Base-by-base conservation (phyloP, 2,113 vertebrate genomes). In the Rhinogobius similis region DNA sequence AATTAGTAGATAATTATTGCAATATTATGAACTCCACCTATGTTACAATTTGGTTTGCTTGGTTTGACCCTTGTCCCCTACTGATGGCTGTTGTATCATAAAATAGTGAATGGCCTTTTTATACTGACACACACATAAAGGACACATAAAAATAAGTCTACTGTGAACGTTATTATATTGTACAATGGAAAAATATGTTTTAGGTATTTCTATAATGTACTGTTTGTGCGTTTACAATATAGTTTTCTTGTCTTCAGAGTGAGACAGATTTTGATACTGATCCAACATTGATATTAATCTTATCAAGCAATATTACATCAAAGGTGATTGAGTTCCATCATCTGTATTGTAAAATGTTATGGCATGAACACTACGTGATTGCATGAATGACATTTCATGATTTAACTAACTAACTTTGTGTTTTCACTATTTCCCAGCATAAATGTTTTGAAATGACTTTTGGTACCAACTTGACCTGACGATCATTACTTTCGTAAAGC, bases 11-110 rank as follows among this genome's bases (percentile, higher is more conserved):
- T 61, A 10, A 21, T 38, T 61, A 38, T 36, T n/a, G 29, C 29
- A 61, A 18, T 58, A 58, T 58, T 27, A 58, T 6, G 2, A 29
- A 27, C 20, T 38, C 20, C 29, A 21, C 58, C 58, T 36, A 7
- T 52, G 26, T 16, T 5, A 59, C 62, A 18, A 59, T 65, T 72
- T 73, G 46, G 58, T 71, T 75, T 62, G 10, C 21, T 78, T 46
- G 21, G 64, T 61, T 69, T 44, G 23, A 83, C 74, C 76, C 83
- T 83, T 86, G 80, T 76, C 67, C 83, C 70, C 44, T 68, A 11
- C 23, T 7, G 16, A 46, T 20, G 20, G 46, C 18, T 26, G 48
- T 20, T 32, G 12, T 61, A 16, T 65, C 55, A 58, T 58, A 29
- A 58, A 58, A 58, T 29, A 18, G 24, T 26, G 2, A 58, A 29